A percentile compares a stretch with the other conserved stretches of the same genome.
phyloP scores from a whole-genome alignment of 2,113 vertebrate species.

The Stigmatopora argus region DNA sequence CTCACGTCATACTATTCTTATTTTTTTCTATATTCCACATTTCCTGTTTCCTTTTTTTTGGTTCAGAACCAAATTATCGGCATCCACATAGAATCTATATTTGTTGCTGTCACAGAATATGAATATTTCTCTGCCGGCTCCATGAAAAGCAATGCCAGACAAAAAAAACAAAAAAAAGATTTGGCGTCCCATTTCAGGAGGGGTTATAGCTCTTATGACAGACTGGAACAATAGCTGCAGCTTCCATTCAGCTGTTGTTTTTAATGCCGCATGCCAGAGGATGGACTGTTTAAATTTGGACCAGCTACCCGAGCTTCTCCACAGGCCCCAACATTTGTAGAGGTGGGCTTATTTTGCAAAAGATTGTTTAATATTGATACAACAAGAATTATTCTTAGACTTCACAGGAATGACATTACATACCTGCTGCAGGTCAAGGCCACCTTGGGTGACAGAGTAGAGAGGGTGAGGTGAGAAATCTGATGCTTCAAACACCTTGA shows the following conservation, averaged over 20 bases:
- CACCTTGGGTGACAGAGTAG: slow-evolving; percentile 66
- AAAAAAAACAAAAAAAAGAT: slow-evolving; percentile 33
- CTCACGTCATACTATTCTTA: too few relatives aligned
- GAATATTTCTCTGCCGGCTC: neutral
- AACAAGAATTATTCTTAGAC: slow-evolving; percentile 6
- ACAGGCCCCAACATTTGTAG: slow-evolving; percentile 11
- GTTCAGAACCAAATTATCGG: too few relatives aligned
- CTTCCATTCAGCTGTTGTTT: slow-evolving; percentile 69
- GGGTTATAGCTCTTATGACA: slow-evolving; percentile 51
- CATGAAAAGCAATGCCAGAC: slow-evolving; percentile 20
- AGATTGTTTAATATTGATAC: slow-evolving; percentile 2
- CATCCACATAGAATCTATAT: too few relatives aligned
- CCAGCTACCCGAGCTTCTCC: slow-evolving; percentile 39
- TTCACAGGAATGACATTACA: slow-evolving; percentile 7
- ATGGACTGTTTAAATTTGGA: slow-evolving; percentile 57
- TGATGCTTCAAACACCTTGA: slow-evolving; percentile 61
- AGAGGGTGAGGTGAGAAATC: slow-evolving; percentile 67
- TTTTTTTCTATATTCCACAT: too few relatives aligned
- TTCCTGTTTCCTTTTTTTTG: too few relatives aligned
- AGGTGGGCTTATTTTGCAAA: neutral
- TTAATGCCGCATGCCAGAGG: slow-evolving; percentile 54
- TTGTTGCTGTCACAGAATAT: too few relatives aligned
- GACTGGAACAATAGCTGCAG: slow-evolving; percentile 64
- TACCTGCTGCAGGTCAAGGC: slow-evolving; percentile 71
- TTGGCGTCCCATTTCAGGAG: slow-evolving; percentile 52